phyloP scores from a whole-genome alignment of 2,888 invertebrate genomes.

The Biston stratarius region DNA sequence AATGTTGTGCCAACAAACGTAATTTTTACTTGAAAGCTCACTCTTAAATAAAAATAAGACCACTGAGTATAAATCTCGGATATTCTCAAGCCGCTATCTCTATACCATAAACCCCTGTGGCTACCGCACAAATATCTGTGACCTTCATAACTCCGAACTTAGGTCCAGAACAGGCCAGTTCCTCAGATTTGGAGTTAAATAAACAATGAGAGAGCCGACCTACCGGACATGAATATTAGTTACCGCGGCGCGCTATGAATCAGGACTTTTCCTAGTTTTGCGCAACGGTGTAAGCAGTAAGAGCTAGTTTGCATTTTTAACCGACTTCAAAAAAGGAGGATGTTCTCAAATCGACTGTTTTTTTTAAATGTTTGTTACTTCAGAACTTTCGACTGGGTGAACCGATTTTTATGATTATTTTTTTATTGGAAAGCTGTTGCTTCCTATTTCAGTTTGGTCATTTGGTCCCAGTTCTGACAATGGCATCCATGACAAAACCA shows the following conservation, averaged over 20 bases:
- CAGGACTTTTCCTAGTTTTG: slow-evolving; percentile 36
- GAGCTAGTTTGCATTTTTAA: neutral
- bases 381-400: too few species aligned
- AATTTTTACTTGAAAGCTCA: slow-evolving; percentile 3
- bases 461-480: too few species aligned
- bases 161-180: slow-evolving; percentile 21
- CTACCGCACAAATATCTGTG: slow-evolving; percentile 31
- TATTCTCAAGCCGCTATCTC: slow-evolving; percentile 18
- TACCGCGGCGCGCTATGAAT: slow-evolving; percentile 52
- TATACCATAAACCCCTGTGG: slow-evolving; percentile 14
- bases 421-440: too few species aligned
- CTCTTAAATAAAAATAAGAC: slow-evolving; percentile 14
- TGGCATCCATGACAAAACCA: too few species aligned
- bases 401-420: too few species aligned
- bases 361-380: too few species aligned
- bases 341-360: too few species aligned
- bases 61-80: slow-evolving; percentile 17
- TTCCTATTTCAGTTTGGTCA: too few species aligned
- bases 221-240: slow-evolving; percentile 42
- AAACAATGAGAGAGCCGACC: slow-evolving; percentile 34
- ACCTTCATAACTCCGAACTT: slow-evolving; percentile 35
- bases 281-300: slow-evolving; percentile 11
- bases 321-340: too few species aligned
- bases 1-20: neutral
- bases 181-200: slow-evolving; percentile 34